These are phyloP conservation scores for Drosophila testacea DNA, from an alignment of 2,888 invertebrate species.

Conservation along the genomic window DNA sequence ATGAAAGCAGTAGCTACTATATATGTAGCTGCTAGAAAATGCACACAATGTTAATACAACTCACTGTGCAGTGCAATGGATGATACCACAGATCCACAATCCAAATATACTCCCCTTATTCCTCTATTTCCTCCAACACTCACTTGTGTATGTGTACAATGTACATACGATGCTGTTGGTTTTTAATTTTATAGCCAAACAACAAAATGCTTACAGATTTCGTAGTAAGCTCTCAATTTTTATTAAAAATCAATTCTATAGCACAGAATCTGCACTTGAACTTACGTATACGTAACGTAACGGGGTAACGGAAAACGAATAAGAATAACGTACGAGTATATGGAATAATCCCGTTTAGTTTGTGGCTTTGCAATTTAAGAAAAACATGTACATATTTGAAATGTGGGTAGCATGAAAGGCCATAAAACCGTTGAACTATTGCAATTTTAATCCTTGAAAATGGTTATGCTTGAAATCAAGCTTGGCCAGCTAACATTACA, in stretches of 20 bases:
- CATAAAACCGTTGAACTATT: conserved; percentile 55
- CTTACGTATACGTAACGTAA: conserved; percentile 16
- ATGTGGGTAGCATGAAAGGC: conserved; percentile 31
- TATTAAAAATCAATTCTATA: conserved; percentile 67
- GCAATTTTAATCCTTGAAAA: conserved; percentile 32
- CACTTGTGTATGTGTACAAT: conserved; percentile 8
- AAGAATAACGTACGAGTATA: conserved; percentile 13
- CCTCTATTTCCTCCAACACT: neutral
- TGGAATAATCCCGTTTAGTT: conserved; percentile 45
- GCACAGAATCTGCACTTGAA: conserved; percentile 50
- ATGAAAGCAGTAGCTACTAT: conserved; percentile 31
- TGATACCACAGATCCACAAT: conserved; percentile 34
- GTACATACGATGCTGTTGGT: conserved; percentile 60
- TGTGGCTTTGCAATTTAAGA: conserved; percentile 52
- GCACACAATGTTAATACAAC: conserved; percentile 42
- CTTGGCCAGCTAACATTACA: conserved; percentile 1
- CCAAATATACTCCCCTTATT: conserved; percentile 19
- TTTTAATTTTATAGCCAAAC: conserved; percentile 77
- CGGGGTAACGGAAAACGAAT: neutral
- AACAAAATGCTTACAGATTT: conserved; percentile 66
- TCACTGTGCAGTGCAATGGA: conserved; percentile 25
- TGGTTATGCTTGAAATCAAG: conserved; percentile 24
- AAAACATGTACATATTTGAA: conserved; percentile 29
- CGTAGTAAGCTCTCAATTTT: conserved; percentile 58
- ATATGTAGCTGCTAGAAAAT: conserved; percentile 12